phyloP scores from a whole-genome alignment of 1,140 invertebrate genomes.

The Hirudo medicinalis region DNA sequence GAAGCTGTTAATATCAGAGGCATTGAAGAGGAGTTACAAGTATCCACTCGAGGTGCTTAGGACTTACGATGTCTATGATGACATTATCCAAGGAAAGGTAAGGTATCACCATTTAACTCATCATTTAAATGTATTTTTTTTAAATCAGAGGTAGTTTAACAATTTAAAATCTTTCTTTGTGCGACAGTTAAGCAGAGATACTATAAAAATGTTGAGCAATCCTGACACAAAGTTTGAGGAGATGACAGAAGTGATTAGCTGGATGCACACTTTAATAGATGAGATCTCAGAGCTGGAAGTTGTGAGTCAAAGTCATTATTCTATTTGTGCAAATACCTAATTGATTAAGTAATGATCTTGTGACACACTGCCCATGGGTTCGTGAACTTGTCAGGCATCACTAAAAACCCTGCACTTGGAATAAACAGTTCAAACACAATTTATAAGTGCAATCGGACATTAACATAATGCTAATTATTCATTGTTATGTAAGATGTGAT shows the following conservation, averaged over 20 bases:
- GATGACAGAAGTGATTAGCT: neutral
- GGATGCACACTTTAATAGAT: neutral
- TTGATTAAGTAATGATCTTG: no score
- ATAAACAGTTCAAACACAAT: no score
- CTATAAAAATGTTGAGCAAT: neutral
- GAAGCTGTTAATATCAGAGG: slow-evolving; percentile 5
- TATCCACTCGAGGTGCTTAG: neutral
- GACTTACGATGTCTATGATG: neutral
- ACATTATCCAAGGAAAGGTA: slow-evolving; percentile 1
- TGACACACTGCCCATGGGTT: no score
- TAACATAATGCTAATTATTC: no score
- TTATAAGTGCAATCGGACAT: no score
- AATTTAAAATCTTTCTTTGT: neutral
- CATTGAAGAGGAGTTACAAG: slow-evolving; percentile 2
- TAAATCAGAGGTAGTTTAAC: neutral
- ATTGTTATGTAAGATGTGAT: no score
- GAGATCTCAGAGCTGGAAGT: neutral
- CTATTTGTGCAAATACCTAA: no score
- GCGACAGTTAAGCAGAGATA: neutral
- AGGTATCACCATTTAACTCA: no score
- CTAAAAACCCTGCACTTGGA: no score
- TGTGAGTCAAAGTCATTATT: neutral
- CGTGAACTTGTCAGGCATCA: no score
- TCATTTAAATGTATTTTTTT: no score
- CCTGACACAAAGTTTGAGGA: neutral